Base-by-base conservation (phyloP, 2,797 vertebrate genomes). In the Platalea minor region DNA sequence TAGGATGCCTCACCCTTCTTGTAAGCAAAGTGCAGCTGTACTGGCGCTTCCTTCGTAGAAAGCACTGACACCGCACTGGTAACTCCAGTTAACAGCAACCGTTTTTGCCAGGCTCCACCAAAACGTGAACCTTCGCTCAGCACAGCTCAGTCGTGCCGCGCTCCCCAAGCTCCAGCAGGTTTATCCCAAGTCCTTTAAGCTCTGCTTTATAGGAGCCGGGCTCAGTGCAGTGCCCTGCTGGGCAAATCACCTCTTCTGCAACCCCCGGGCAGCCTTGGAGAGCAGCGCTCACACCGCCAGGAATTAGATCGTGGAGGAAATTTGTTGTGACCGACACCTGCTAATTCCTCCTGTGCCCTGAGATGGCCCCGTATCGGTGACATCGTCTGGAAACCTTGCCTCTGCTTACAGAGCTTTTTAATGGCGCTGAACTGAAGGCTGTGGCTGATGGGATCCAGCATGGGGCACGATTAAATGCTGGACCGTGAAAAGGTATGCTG, bases 121-220 rank as follows among this genome's bases (percentile, higher is more conserved):
- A 13, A 64, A 39, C 2, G 0, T 1, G 20, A 39, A 16, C 4
- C 16, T 51, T 26, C 4, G 7, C 59, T 43, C 2, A 1, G 63
- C 70, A 31, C 29, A 39, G 69, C n/a, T 35, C 5, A 1, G 41
- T 3, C 0, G 0, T 54, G 84, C 19, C 51, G 33, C 3, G 0
- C 12, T 70, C 60, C 45, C 29, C 45, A 16, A 14, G 25, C 17
- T 78, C 37, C 31, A 37, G 46, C 17, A 33, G 54, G 13, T 39
- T 61, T 17, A 23, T 11, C 29, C 60, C 31, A 25, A 37, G 28
- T 17, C 17, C 28, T 73, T 65, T 24, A 26, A 61, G 70, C 43
- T 85, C 70, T 19, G 57, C 25, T 75, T 12, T 45, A 3, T 0
- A 57, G 73, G 57, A n/a, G 18, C 6, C 0, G 5, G 35, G 31